Percentiles rank a stretch among this genome's conserved stretches.
These are phyloP conservation scores for Drosophila ironensis DNA, from an alignment of 1,140 invertebrate species.

Conservation along the genomic window DNA sequence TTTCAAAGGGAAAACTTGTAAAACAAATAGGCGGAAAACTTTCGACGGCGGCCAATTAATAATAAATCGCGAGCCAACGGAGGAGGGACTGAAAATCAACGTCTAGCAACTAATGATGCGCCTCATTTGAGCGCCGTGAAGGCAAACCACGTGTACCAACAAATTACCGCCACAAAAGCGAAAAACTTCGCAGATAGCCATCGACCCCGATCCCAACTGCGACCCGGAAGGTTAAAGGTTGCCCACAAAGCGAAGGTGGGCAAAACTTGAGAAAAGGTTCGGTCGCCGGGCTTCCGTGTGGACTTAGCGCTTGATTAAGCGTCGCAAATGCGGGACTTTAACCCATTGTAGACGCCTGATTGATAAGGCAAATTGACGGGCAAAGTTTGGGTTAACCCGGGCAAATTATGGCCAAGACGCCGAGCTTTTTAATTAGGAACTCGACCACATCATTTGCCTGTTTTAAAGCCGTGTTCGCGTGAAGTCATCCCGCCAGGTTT, in stretches of 20 bases:
- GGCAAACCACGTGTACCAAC: conserved; percentile 67
- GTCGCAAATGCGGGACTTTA: conserved; percentile 12
- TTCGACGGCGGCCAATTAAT: conserved; percentile 63
- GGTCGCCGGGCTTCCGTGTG: conserved; percentile 7
- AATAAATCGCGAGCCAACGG: conserved; percentile 55
- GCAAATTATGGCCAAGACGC: too few relatives aligned
- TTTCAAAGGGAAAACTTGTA: conserved; percentile 35
- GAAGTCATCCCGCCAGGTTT: too few relatives aligned
- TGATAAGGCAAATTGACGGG: conserved; percentile 64
- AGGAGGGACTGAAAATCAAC: conserved; percentile 37
- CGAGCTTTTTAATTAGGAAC: too few relatives aligned
- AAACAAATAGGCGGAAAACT: conserved; percentile 63
- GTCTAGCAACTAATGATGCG: conserved; percentile 65
- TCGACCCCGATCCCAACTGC: conserved; percentile 1
- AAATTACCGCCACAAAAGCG: conserved; percentile 65
- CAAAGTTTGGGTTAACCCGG: conserved; percentile 13
- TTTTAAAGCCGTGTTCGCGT: too few relatives aligned
- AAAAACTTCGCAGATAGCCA: conserved; percentile 50
- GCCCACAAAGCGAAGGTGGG: conserved; percentile 47
- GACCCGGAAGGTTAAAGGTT: conserved; percentile 51
- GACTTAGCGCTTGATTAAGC: conserved; percentile 71
- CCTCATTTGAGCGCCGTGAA: conserved; percentile 47
- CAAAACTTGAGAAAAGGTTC: conserved; percentile 52
- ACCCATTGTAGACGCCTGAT: conserved; percentile 39
- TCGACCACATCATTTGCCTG: too few relatives aligned